phyloP scores from a whole-genome alignment of 2,888 invertebrate genomes.

The Lottia scabra region DNA sequence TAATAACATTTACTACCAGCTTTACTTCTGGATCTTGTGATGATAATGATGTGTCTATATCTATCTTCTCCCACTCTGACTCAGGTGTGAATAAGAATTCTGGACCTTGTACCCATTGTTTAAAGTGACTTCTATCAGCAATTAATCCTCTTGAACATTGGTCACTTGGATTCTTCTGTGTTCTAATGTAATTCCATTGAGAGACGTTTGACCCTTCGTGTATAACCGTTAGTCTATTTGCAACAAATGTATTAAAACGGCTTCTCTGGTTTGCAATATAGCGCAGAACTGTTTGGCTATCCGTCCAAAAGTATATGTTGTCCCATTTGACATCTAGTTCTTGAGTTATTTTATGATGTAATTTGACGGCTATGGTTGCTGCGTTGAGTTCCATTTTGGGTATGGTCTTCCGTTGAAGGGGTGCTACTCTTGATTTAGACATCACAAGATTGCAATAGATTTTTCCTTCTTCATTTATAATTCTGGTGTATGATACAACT shows the following conservation, averaged over 20 bases:
- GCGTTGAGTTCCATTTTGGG: conserved; percentile 10
- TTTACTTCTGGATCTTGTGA: conserved; percentile 9
- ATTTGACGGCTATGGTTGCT: conserved; percentile 9
- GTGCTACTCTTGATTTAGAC: conserved; percentile 11
- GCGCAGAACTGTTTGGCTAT: conserved; percentile 13
- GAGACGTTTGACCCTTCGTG: conserved; percentile 9
- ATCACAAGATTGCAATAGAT: not conserved
- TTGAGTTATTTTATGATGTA: conserved; percentile 1
- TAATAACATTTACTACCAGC: not conserved
- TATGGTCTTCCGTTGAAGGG: conserved; percentile 9
- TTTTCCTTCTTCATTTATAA: not conserved
- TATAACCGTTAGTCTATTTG: conserved; percentile 3
- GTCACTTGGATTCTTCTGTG: conserved; percentile 30
- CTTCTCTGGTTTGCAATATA: conserved; percentile 15
- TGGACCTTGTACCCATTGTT: conserved; percentile 29
- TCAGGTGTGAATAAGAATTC: conserved; percentile 19
- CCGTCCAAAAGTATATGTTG: conserved; percentile 15
- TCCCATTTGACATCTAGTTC: not conserved
- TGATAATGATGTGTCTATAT: not conserved
- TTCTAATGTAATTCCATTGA: conserved; percentile 29
- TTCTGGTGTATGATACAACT: conserved; percentile 3
- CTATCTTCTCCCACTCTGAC: not conserved
- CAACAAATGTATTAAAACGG: conserved; percentile 8
- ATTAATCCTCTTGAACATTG: conserved; percentile 24
- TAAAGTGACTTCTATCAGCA: conserved; percentile 12